Evolutionary conservation across 1,140 invertebrate genomes (phyloP).

Genomic region (Micrasema minimum): DNA sequence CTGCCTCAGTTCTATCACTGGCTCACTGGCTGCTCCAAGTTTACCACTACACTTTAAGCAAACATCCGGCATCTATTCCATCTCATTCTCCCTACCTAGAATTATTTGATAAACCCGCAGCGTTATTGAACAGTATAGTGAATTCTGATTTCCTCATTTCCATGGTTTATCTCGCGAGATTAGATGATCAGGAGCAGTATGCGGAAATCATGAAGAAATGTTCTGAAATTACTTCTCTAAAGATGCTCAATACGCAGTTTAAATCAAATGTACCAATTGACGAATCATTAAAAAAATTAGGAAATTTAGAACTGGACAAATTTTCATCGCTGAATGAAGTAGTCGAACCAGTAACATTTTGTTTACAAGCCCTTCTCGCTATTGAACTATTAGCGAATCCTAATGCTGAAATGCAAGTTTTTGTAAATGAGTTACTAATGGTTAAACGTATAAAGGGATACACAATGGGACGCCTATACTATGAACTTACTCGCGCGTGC

Average conservation of each 20-base stretch:
- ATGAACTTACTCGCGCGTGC: conserved; percentile 89
- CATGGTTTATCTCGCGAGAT: conserved; percentile 84
- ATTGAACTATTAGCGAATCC: conserved; percentile 81
- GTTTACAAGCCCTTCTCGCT: conserved; percentile 79
- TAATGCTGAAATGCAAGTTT: conserved; percentile 78
- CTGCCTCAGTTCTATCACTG: conserved; percentile 79
- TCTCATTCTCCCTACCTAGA: conserved; percentile 68
- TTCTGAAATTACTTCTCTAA: conserved; percentile 74
- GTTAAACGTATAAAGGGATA: conserved; percentile 85
- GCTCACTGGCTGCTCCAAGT: conserved; percentile 87
- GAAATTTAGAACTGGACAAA: conserved; percentile 72
- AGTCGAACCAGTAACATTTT: conserved; percentile 77
- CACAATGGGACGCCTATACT: conserved; percentile 78
- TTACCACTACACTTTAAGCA: conserved; percentile 71
- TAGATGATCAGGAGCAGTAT: conserved; percentile 76
- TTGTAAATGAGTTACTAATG: conserved; percentile 84
- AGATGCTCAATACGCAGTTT: conserved; percentile 69
- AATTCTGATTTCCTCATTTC: conserved; percentile 81
- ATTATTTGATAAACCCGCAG: conserved; percentile 76
- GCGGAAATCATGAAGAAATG: conserved; percentile 78
- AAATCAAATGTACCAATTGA: conserved; percentile 69
- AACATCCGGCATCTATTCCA: conserved; percentile 59
- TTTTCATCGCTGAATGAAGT: conserved; percentile 68
- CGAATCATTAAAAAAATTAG: conserved; percentile 71
- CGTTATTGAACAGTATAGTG: conserved; percentile 76